phyloP scores from a whole-genome alignment of 2,888 invertebrate species.

The Doris montereyensis region DNA sequence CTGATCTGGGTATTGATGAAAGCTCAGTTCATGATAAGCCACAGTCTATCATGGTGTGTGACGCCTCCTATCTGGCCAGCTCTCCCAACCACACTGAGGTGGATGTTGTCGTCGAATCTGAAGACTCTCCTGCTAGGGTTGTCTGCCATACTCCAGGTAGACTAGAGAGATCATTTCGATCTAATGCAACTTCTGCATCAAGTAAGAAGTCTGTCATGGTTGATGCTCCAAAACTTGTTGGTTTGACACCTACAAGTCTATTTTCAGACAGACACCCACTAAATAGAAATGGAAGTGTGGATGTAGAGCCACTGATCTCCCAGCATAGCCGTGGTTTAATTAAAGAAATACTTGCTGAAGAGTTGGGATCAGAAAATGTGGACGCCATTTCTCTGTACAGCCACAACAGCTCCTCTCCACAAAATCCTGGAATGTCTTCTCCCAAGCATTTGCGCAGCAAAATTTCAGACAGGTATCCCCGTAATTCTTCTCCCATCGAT shows the following conservation, averaged over 20 bases:
- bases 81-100: slow-evolving; percentile 54
- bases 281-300: neutral
- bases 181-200: neutral
- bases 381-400: slow-evolving; percentile 34
- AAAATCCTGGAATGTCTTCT: too few relatives aligned
- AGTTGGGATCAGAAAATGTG: slow-evolving; percentile 10
- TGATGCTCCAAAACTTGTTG: neutral
- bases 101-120: slow-evolving; percentile 55
- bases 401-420: neutral
- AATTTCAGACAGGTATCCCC: too few relatives aligned
- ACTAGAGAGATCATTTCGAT: slow-evolving; percentile 1
- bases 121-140: slow-evolving; percentile 59
- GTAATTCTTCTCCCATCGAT: too few relatives aligned
- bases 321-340: slow-evolving; percentile 28
- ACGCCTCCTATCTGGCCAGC: slow-evolving; percentile 52
- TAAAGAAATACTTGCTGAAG: slow-evolving; percentile 31
- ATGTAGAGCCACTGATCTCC: neutral
- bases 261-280: neutral
- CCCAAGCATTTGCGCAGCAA: too few relatives aligned
- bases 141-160: slow-evolving; percentile 56
- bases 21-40: neutral
- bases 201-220: neutral
- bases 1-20: slow-evolving; percentile 37
- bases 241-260: neutral
- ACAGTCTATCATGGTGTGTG: slow-evolving; percentile 50